Percentiles rank a stretch among this genome's conserved stretches.
These are phyloP conservation scores for Cephus runcator DNA, from an alignment of 2,888 invertebrate species.

Conservation along the genomic window DNA sequence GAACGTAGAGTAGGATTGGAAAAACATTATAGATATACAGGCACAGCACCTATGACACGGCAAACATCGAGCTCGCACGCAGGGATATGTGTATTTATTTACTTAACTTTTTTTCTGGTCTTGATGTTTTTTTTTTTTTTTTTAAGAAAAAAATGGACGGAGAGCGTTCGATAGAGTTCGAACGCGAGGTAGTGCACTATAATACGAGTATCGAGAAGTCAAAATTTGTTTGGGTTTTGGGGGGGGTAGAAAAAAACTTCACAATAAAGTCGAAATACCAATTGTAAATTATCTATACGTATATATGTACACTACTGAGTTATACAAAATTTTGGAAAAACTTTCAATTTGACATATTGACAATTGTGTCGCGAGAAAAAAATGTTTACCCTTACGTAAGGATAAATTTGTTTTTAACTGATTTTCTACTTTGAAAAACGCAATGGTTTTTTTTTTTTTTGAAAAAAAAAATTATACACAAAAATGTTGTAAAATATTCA, in stretches of 20 bases:
- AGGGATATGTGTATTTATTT: background rate
- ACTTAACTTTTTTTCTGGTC: background rate
- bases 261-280: background rate
- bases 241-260: background rate
- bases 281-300: background rate
- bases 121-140: background rate
- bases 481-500: background rate
- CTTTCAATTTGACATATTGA: background rate
- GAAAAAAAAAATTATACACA: background rate
- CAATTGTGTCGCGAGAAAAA: background rate
- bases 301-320: background rate
- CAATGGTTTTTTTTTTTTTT: too few species aligned
- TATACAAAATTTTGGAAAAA: background rate
- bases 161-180: background rate
- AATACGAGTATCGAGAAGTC: background rate
- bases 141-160: background rate
- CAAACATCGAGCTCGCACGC: conserved; percentile 49
- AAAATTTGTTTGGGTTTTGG: background rate
- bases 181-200: background rate
- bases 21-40: conserved; percentile 25
- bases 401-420: too few species aligned
- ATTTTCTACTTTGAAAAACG: too few species aligned
- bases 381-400: background rate
- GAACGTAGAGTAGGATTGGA: conserved; percentile 8
- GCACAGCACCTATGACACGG: conserved; percentile 47